phyloP scores from a whole-genome alignment of 2,113 vertebrate genomes.

The Muntiacus muntjak region DNA sequence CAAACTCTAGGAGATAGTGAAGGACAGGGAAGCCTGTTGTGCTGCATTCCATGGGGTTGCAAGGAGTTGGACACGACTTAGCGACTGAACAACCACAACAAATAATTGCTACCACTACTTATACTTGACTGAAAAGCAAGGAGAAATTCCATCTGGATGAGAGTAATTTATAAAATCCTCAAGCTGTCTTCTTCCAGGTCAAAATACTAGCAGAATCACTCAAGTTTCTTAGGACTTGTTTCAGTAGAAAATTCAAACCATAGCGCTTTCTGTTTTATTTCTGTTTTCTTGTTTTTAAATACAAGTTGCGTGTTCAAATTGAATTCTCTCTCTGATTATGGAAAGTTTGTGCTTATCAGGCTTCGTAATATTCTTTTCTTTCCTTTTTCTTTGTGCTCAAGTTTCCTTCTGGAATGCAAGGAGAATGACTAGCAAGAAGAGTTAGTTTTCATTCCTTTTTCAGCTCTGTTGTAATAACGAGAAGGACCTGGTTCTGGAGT shows the following conservation, averaged over 20 bases:
- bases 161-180: conserved; percentile 65
- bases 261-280: conserved; percentile 33
- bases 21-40: not conserved
- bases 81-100: not conserved
- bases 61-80: not conserved
- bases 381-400: not conserved
- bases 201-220: conserved; percentile 52
- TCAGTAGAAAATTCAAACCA: conserved; percentile 22
- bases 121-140: conserved; percentile 71
- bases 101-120: conserved; percentile 10
- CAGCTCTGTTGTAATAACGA: not conserved
- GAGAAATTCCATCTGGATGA: conserved; percentile 67
- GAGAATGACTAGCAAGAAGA: not conserved
- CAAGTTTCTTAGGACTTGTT: conserved; percentile 53
- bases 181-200: conserved; percentile 29
- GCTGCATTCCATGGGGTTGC: not conserved
- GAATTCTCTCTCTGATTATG: not conserved
- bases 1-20: not conserved
- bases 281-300: not conserved
- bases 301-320: not conserved
- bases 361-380: not conserved
- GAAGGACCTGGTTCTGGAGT: not conserved
- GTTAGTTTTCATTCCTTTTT: not conserved
- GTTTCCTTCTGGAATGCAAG: not conserved
- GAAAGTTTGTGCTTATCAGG: not conserved